Evolutionary conservation across 1,140 invertebrate species (phyloP).

Genomic region (Ips nitidus): DNA sequence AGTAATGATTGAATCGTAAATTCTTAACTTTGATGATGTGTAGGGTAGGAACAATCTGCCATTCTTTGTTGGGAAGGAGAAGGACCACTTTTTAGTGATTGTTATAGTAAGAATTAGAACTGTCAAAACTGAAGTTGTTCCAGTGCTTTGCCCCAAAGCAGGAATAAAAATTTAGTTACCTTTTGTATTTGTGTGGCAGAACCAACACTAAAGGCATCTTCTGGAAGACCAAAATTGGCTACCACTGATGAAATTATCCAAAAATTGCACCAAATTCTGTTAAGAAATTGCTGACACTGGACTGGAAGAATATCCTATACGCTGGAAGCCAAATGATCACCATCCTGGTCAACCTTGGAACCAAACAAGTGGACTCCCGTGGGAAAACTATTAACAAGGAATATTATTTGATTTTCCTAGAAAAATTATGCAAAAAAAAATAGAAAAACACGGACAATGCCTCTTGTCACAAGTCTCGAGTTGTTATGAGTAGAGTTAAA

Average conservation of each 20-base stretch:
- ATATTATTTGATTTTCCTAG: background rate
- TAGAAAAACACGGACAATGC: background rate
- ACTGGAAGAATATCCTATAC: background rate
- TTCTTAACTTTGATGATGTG: too few relatives aligned
- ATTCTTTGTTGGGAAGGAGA: too few relatives aligned
- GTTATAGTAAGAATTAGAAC: too few relatives aligned
- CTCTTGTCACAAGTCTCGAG: constrained; percentile 2
- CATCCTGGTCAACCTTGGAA: background rate
- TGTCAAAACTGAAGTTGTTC: too few relatives aligned
- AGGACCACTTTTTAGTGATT: too few relatives aligned
- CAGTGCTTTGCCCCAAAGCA: too few relatives aligned
- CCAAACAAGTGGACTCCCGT: background rate
- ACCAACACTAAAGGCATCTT: background rate
- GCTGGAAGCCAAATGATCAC: background rate
- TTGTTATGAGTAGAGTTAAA: background rate
- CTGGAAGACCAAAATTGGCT: background rate
- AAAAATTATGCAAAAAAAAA: background rate
- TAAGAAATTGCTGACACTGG: background rate
- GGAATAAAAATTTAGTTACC: too few relatives aligned
- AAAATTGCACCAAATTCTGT: constrained; percentile 1
- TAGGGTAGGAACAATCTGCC: too few relatives aligned
- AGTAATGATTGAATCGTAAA: too few relatives aligned
- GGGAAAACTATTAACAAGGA: constrained; percentile 4
- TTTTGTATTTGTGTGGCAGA: background rate
- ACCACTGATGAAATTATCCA: background rate